Base-by-base conservation (phyloP, 2,797 vertebrate genomes). In the Sebastes kiyomatsui region DNA sequence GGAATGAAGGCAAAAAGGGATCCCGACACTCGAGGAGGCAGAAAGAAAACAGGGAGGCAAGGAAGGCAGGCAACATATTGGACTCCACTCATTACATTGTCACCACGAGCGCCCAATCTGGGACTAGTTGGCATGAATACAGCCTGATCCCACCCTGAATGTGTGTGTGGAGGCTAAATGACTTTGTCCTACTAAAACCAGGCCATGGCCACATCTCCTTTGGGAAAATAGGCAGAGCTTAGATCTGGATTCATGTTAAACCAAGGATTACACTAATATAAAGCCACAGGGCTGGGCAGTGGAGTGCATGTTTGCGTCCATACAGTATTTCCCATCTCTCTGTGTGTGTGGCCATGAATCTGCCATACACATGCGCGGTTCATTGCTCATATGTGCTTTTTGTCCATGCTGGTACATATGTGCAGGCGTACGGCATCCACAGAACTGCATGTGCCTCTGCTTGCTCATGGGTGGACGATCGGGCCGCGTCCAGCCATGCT, bases 51-150 rank as follows among this genome's bases (percentile, higher is more conserved):
- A 66, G 69, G 75, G 71, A 82, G 52, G 79, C 72, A 79, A 79
- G 78, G 66, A 61, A 81, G 76, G 74, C 84, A 86, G 71, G 83
- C 84, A 88, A 83, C 94, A 94, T 92, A 93, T 93, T 93, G 92
- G 85, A 87, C 86, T 87, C 67, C 52, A 77, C 87, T 92, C 91
- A 92, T 93, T 91, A 94, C 89, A 81, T 78, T 88, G 85, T 92
- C 90, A 93, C 90, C 83, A 89, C 58, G 85, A 91, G 85, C 78
- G 7, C 55, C 78, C 91, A 89, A 89, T 92, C 87, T 91, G 88
- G 87, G 81, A 89, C 79, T 64, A 76, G 80, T 86, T 92, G 92
- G 90, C 88, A 89, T 49, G 38, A 88, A 80, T 70, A 80, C 81
- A 88, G 81, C 83, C 76, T 85, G 83, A 86, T 87, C 83, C 83